Conservation (phyloP, 2,113 vertebrate species). For the sheep (Ovis aries) region DNA sequence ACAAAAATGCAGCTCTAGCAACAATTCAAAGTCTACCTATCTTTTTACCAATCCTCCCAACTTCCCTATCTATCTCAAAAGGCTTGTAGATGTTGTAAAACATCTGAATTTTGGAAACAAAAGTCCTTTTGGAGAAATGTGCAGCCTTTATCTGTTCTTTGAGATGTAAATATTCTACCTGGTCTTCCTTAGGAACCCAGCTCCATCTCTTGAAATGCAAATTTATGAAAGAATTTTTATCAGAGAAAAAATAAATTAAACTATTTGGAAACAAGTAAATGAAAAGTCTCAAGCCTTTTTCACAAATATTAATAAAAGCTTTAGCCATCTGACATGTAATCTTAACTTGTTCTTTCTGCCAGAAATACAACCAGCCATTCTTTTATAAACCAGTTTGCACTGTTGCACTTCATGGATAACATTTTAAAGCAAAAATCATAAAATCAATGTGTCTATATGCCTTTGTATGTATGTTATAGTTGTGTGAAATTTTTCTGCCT, state of each 20-base stretch:
- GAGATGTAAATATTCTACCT: neutral
- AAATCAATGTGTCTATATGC: neutral
- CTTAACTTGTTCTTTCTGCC: neutral
- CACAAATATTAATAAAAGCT: neutral
- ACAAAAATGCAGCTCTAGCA: neutral
- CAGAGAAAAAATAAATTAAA: neutral
- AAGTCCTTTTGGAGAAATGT: neutral
- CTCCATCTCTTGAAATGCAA: neutral
- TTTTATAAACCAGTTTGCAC: neutral
- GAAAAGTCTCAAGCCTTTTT: neutral
- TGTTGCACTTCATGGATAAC: neutral
- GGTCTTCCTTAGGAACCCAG: neutral
- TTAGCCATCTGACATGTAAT: neutral
- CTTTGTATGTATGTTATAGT: neutral
- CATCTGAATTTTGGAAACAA: neutral
- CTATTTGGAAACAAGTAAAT: neutral
- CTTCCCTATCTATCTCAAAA: neutral
- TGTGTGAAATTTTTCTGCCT: neutral
- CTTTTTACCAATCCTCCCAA: neutral
- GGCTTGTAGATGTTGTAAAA: neutral
- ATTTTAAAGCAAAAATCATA: neutral
- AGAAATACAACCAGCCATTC: neutral
- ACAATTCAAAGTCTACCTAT: neutral
- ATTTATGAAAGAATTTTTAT: neutral
- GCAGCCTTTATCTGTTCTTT: neutral